phyloP scores from a whole-genome alignment of 2,888 invertebrate species.

The Lasiommata megera region DNA sequence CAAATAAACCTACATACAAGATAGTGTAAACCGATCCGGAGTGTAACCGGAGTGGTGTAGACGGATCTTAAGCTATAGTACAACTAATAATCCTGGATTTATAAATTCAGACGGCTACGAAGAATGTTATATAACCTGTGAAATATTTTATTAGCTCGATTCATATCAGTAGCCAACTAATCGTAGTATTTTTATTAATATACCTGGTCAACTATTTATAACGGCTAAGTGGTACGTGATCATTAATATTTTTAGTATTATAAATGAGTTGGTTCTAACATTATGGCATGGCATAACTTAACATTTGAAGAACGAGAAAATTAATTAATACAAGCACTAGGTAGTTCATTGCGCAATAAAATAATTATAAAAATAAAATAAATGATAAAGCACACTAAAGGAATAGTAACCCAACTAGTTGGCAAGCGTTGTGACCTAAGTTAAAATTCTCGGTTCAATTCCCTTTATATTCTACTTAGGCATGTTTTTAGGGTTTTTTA shows the following conservation, averaged over 20 bases:
- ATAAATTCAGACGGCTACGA: conserved; percentile 27
- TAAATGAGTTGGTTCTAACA: background rate
- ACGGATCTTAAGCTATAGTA: background rate
- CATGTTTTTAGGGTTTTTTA: no score
- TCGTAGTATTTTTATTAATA: conserved; percentile 10
- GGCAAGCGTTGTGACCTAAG: no score
- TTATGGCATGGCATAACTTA: background rate
- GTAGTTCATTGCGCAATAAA: background rate
- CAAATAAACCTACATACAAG: no score
- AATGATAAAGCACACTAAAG: no score
- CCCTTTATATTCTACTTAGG: no score
- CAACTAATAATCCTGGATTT: conserved; percentile 3
- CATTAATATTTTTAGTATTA: conserved; percentile 4
- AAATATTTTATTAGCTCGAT: conserved; percentile 19
- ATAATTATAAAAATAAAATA: no score
- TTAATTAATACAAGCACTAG: background rate
- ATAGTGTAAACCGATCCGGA: background rate
- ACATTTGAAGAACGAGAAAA: background rate
- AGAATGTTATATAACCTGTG: conserved; percentile 21
- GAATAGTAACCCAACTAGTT: no score
- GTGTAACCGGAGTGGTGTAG: background rate
- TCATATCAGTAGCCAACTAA: conserved; percentile 2
- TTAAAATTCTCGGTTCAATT: no score
- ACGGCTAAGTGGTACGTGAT: background rate
- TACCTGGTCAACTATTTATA: conserved; percentile 10